Evolutionary conservation across 2,888 invertebrate genomes (phyloP).

Genomic region (Rhamnusium bicolor): DNA sequence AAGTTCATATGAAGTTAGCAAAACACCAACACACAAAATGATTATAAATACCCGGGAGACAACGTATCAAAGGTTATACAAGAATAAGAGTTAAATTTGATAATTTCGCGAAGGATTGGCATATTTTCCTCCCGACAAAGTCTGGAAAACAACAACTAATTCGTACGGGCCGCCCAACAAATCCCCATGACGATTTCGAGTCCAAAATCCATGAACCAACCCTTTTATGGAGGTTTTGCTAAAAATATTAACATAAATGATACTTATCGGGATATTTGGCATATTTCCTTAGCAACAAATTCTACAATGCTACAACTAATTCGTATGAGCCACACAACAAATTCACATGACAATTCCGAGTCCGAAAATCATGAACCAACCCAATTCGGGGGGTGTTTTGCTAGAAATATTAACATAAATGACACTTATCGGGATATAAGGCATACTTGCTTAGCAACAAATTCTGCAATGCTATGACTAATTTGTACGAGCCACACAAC

Average conservation of each 20-base stretch:
- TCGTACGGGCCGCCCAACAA: not conserved
- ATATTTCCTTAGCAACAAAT: not conserved
- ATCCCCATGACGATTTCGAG: not conserved
- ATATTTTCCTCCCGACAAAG: not conserved
- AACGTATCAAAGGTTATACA: not conserved
- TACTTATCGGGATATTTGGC: not conserved
- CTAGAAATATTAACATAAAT: too few species aligned
- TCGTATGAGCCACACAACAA: not conserved
- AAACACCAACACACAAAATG: not conserved
- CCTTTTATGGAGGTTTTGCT: not conserved
- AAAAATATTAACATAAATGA: not conserved
- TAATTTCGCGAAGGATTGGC: not conserved
- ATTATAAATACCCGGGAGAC: not conserved
- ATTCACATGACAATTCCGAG: not conserved
- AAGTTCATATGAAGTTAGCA: constrained; percentile 1
- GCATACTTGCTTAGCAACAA: too few species aligned
- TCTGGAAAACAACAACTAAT: not conserved
- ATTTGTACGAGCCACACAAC: too few species aligned
- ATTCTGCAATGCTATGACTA: too few species aligned
- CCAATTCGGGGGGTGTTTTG: not conserved
- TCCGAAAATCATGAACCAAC: not conserved
- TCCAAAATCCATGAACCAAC: not conserved
- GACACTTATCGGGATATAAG: too few species aligned
- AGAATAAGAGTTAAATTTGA: not conserved
- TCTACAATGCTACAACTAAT: not conserved